Evolutionary conservation across 2,888 invertebrate genomes (phyloP), one percentile per base, ranked within the genome.

Genomic region (Tetragonula carbonaria): DNA sequence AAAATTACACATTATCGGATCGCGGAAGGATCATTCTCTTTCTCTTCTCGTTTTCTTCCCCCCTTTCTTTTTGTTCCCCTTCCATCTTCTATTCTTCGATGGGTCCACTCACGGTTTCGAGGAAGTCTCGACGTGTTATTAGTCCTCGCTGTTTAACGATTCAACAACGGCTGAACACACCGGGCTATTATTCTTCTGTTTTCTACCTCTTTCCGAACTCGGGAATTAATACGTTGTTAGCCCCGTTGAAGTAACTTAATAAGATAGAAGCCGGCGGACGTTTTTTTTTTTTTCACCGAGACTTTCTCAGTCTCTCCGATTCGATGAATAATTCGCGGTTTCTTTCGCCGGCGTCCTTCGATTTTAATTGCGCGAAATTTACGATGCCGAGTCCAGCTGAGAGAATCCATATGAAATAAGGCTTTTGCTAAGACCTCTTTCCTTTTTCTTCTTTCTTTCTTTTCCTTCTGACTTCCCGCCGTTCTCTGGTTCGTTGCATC

Each of bases 1-100:
- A n/a, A 80, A 75, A 81, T 82, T 82, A 74, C 53, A 66, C 71
- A 82, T 80, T 71, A 80, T 80, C 53, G 45, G 66, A 28, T 65
- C n/a, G 53, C 53, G 55, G 67, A 62, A 63, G 68, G 50, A 21
- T n/a, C 6, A 62, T 18, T 28, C 65, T 51, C 4, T 68, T 11
- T 14, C n/a, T 57, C 13, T 23, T 55, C 53, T 62, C 18, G 11
- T 13, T n/a, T 21, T 6, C n/a, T n/a, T 33, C n/a, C 13, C 14
- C 14, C n/a, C n/a, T 21, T 18, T 55, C 59, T 3, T n/a, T 4
- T n/a, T 13, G 33, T 3, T 18, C 18, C 28, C 65, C 18, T 8
- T 16, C 16, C 3, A 8, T 6, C 57, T n/a, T n/a, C 23, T 59
- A 67, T n/a, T 21, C 33, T 16, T 21, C 59, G 11, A 53, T 23